A percentile compares a stretch with the other conserved stretches of the same genome.
phyloP scores from a whole-genome alignment of 2,113 vertebrate species.

The Litocranius walleri region DNA sequence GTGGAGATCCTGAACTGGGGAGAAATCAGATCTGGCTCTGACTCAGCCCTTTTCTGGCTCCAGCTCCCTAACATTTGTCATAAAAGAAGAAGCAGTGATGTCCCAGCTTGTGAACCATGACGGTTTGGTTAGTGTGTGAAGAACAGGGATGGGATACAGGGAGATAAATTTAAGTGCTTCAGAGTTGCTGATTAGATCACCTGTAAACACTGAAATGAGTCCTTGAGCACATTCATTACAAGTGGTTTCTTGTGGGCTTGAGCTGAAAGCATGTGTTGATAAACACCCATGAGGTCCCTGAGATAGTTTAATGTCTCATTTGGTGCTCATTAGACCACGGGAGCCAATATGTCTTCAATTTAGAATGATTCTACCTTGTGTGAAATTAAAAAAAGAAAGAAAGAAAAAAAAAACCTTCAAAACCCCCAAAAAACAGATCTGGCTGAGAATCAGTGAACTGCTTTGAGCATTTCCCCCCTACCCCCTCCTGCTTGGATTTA shows the following conservation, averaged over 20 bases:
- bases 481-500: background rate
- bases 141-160: background rate
- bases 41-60: background rate
- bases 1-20: background rate
- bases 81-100: background rate
- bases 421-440: background rate
- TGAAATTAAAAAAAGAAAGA: background rate
- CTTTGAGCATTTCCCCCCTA: background rate
- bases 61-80: background rate
- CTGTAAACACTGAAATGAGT: conserved; percentile 6
- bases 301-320: conserved; percentile 55
- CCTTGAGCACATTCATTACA: conserved; percentile 19
- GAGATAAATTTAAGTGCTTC: background rate
- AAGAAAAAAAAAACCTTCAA: background rate
- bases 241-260: background rate
- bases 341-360: conserved; percentile 35
- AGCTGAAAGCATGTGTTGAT: background rate
- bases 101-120: background rate
- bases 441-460: background rate
- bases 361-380: conserved; percentile 17
- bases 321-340: conserved; percentile 54
- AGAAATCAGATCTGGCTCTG: background rate
- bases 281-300: background rate
- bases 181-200: conserved; percentile 15
- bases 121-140: background rate